These are phyloP conservation scores for Chrosomus eos DNA, from an alignment of 2,797 vertebrate genomes.

Conservation along the genomic window DNA sequence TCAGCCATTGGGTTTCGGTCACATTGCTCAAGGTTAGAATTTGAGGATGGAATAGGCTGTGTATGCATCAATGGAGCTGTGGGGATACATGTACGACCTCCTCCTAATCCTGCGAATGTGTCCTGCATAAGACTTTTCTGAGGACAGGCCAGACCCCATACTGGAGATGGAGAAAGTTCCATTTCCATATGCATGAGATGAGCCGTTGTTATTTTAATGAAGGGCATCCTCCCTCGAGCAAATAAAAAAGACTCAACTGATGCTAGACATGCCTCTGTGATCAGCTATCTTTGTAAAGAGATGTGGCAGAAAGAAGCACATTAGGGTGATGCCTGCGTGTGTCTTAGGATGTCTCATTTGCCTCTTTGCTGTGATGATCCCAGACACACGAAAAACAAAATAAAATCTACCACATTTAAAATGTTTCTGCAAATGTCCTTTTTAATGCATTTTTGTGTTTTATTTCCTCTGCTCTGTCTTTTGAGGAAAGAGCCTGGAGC, in stretches of 20 bases:
- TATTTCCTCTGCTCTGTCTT: neutral
- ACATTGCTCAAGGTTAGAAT: constrained; percentile 32
- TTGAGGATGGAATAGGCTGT: constrained; percentile 16
- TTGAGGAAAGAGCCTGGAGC: neutral
- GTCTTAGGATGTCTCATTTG: constrained; percentile 65
- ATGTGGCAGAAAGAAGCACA: constrained; percentile 68
- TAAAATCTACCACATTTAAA: neutral
- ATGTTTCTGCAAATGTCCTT: constrained; percentile 20
- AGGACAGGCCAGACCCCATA: constrained; percentile 27
- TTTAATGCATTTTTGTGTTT: constrained; percentile 12
- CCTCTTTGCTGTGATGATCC: constrained; percentile 60
- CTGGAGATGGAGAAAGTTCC: constrained; percentile 29
- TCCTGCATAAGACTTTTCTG: constrained; percentile 48
- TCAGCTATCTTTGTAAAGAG: constrained; percentile 70
- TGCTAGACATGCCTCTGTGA: constrained; percentile 73
- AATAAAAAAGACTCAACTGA: constrained; percentile 67
- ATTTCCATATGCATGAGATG: constrained; percentile 69
- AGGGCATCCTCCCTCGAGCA: constrained; percentile 62
- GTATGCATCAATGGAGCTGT: constrained; percentile 45
- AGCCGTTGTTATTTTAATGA: constrained; percentile 73
- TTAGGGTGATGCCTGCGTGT: constrained; percentile 70
- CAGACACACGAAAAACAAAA: constrained; percentile 61
- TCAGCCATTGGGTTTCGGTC: neutral
- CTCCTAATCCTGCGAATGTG: constrained; percentile 57
- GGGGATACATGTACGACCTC: neutral